Evolutionary conservation across 2,113 vertebrate genomes (phyloP).

Genomic region (Lutjanus erythropterus): DNA sequence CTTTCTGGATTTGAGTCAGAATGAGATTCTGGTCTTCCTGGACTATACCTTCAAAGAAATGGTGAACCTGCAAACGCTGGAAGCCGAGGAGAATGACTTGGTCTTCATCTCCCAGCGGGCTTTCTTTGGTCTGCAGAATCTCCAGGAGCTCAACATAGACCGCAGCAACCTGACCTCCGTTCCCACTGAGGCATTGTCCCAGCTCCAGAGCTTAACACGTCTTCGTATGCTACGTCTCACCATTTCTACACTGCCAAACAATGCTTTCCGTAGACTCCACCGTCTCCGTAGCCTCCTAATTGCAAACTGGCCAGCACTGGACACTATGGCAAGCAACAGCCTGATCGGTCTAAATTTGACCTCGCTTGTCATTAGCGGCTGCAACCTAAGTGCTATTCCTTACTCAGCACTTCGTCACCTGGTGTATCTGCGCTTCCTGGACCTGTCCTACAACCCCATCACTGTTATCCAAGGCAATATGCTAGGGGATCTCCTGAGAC

Average conservation of each 20-base stretch:
- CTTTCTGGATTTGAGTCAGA: slow-evolving; percentile 89
- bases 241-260: slow-evolving; percentile 83
- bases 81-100: slow-evolving; percentile 87
- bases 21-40: slow-evolving; percentile 92
- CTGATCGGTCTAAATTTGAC: slow-evolving; percentile 89
- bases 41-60: slow-evolving; percentile 90
- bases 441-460: slow-evolving; percentile 93
- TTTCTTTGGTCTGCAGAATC: slow-evolving; percentile 84
- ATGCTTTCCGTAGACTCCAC: slow-evolving; percentile 85
- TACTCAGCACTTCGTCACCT: slow-evolving; percentile 87
- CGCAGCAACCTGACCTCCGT: slow-evolving; percentile 90
- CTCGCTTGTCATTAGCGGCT: slow-evolving; percentile 87
- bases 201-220: slow-evolving; percentile 82
- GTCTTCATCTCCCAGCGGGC: slow-evolving; percentile 90
- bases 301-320: slow-evolving; percentile 86
- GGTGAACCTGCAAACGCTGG: slow-evolving; percentile 83
- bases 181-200: slow-evolving; percentile 87
- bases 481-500: slow-evolving; percentile 84
- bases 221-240: slow-evolving; percentile 86
- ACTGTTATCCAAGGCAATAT: slow-evolving; percentile 82
- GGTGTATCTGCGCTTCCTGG: slow-evolving; percentile 86
- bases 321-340: slow-evolving; percentile 85
- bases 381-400: slow-evolving; percentile 88
- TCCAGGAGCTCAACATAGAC: slow-evolving; percentile 88
- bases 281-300: slow-evolving; percentile 86